Evolutionary conservation across 2,888 invertebrate species (phyloP).

Genomic region (Exephanes ischioxanthus): DNA sequence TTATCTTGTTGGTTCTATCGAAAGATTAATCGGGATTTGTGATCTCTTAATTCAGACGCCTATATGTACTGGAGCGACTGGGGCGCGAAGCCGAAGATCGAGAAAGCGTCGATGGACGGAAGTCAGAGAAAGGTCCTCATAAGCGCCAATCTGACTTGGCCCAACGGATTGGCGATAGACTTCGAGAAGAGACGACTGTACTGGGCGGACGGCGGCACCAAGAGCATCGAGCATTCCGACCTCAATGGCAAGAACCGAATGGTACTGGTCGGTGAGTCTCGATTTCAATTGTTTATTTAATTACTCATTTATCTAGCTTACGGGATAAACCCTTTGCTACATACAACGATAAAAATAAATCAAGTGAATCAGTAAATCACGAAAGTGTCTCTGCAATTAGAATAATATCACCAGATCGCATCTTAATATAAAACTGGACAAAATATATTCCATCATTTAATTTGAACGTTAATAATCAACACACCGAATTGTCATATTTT

Average conservation of each 20-base stretch:
- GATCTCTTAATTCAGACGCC: slow-evolving; percentile 86
- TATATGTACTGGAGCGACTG: slow-evolving; percentile 97
- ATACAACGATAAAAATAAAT: too few relatives aligned
- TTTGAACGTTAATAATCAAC: too few relatives aligned
- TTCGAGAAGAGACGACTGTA: slow-evolving; percentile 90
- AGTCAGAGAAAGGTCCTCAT: slow-evolving; percentile 88
- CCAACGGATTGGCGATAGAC: slow-evolving; percentile 95
- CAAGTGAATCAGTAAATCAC: too few relatives aligned
- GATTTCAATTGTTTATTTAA: not conserved
- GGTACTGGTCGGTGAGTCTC: slow-evolving; percentile 84
- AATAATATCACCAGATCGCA: too few relatives aligned
- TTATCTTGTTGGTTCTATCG: too few relatives aligned
- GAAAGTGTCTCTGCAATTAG: too few relatives aligned
- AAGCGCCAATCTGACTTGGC: slow-evolving; percentile 91
- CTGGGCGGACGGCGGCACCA: slow-evolving; percentile 94
- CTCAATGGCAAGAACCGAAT: slow-evolving; percentile 91
- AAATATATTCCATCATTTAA: too few relatives aligned
- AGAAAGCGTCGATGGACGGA: slow-evolving; percentile 95
- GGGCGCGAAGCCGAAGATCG: slow-evolving; percentile 93
- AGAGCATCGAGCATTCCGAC: slow-evolving; percentile 92
- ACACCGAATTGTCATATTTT: too few relatives aligned
- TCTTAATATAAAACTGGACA: too few relatives aligned
- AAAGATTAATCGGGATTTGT: not conserved
- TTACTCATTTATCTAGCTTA: too few relatives aligned
- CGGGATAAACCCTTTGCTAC: too few relatives aligned